These are phyloP conservation scores for Apamea anceps DNA, from an alignment of 2,888 invertebrate species.

Conservation along the genomic window DNA sequence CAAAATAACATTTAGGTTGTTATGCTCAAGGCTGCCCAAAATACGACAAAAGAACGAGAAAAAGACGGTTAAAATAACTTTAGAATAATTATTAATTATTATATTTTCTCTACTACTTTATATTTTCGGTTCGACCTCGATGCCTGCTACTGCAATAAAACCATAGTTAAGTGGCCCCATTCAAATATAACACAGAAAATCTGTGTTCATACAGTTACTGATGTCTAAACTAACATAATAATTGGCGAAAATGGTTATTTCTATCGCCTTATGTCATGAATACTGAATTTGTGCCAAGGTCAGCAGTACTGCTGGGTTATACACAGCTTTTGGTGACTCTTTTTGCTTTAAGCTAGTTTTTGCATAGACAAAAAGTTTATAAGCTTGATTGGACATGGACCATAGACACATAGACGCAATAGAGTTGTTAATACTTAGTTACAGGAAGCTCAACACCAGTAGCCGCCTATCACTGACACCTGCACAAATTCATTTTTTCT, in stretches of 20 bases:
- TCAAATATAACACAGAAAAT: slow-evolving; percentile 16
- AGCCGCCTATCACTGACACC: neutral
- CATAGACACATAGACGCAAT: neutral
- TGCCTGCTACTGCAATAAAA: neutral
- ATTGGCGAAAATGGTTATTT: slow-evolving; percentile 46
- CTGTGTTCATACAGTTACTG: slow-evolving; percentile 38
- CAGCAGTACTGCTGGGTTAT: slow-evolving; percentile 18
- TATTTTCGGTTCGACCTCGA: slow-evolving; percentile 10
- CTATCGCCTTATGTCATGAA: slow-evolving; percentile 33
- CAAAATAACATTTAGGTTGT: neutral
- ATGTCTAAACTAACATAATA: slow-evolving; percentile 7
- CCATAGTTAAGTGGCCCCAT: neutral
- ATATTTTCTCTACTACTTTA: too few relatives aligned
- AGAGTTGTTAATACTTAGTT: slow-evolving; percentile 3
- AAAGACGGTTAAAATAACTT: slow-evolving; percentile 12
- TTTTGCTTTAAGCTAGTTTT: slow-evolving; percentile 36
- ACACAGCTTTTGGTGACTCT: slow-evolving; percentile 6
- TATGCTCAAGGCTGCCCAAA: slow-evolving; percentile 5
- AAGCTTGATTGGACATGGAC: slow-evolving; percentile 24
- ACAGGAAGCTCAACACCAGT: neutral
- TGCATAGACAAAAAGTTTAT: slow-evolving; percentile 8
- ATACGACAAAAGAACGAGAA: neutral
- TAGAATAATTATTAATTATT: too few relatives aligned
- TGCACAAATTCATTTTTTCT: neutral
- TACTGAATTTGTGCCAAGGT: slow-evolving; percentile 50